These are phyloP conservation scores for Tetragonula carbonaria DNA, from an alignment of 2,888 invertebrate genomes.

Conservation along the genomic window DNA sequence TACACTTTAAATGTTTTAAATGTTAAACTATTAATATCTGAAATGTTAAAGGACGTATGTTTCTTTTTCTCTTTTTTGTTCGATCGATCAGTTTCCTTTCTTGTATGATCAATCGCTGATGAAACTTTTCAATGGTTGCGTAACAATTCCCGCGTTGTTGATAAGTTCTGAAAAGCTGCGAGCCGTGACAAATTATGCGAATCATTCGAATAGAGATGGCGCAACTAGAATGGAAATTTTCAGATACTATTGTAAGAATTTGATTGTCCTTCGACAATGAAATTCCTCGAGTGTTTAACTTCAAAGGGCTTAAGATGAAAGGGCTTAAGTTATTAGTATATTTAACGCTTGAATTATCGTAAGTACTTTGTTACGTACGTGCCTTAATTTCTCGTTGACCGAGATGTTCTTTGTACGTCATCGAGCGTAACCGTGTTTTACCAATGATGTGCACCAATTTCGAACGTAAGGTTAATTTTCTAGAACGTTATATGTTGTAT, in stretches of 20 bases:
- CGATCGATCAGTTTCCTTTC: neutral
- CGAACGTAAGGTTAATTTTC: neutral
- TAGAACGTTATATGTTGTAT: neutral
- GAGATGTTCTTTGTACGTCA: conserved; percentile 2
- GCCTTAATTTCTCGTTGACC: neutral
- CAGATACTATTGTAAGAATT: neutral
- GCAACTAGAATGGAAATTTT: neutral
- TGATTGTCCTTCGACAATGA: neutral
- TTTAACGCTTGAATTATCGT: neutral
- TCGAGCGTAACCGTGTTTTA: conserved; percentile 1
- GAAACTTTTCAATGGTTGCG: neutral
- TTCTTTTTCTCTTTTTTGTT: neutral
- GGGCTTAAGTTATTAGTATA: neutral
- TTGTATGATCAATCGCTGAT: neutral
- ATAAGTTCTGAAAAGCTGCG: conserved; percentile 6
- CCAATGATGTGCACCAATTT: neutral
- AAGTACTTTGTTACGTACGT: neutral
- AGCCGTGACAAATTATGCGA: neutral
- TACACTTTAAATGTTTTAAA: neutral
- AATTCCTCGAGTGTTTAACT: neutral
- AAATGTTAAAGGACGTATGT: too few relatives aligned
- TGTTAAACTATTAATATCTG: too few relatives aligned
- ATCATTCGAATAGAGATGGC: neutral
- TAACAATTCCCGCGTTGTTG: neutral
- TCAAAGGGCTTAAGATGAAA: neutral